A percentile compares a stretch with the other conserved stretches of the same genome.
Evolutionary conservation across 2,113 vertebrate species (phyloP).

Genomic region (Myxocyprinus asiaticus): DNA sequence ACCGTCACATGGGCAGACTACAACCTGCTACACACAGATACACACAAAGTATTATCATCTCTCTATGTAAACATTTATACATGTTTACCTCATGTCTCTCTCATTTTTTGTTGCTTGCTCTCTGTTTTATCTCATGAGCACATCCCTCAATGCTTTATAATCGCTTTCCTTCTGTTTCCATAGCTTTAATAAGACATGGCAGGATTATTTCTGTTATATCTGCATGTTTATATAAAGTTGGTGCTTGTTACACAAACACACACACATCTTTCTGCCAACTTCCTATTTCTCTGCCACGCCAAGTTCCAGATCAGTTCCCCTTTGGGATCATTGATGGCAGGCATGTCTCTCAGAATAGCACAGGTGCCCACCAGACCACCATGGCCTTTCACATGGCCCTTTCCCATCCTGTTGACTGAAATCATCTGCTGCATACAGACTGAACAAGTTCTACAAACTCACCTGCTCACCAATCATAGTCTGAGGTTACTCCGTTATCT

Average conservation of each 20-base stretch:
- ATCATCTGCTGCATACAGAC: constrained; percentile 18
- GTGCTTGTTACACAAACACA: constrained; percentile 8
- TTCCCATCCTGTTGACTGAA: constrained; percentile 21
- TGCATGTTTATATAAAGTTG: constrained; percentile 24
- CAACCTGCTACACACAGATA: background rate
- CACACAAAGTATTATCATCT: background rate
- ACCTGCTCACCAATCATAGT: background rate
- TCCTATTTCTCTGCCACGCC: constrained; percentile 20
- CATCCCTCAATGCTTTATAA: background rate
- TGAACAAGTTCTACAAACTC: background rate
- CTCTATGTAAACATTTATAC: background rate
- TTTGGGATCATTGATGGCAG: constrained; percentile 23
- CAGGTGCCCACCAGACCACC: constrained; percentile 22
- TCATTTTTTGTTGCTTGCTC: background rate
- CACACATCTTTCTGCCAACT: constrained; percentile 2
- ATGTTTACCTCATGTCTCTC: background rate
- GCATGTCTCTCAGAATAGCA: constrained; percentile 5
- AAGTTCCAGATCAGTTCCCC: constrained; percentile 9
- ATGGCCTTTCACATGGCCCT: constrained; percentile 31
- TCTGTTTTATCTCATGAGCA: too few relatives aligned
- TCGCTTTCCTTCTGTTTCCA: background rate
- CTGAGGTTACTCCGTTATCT: background rate
- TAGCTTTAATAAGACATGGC: background rate
- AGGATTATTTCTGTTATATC: constrained; percentile 32
- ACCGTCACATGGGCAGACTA: constrained; percentile 5